These are phyloP conservation scores for Pogonomyrmex barbatus DNA, from an alignment of 1,140 invertebrate genomes.

Conservation along the genomic window DNA sequence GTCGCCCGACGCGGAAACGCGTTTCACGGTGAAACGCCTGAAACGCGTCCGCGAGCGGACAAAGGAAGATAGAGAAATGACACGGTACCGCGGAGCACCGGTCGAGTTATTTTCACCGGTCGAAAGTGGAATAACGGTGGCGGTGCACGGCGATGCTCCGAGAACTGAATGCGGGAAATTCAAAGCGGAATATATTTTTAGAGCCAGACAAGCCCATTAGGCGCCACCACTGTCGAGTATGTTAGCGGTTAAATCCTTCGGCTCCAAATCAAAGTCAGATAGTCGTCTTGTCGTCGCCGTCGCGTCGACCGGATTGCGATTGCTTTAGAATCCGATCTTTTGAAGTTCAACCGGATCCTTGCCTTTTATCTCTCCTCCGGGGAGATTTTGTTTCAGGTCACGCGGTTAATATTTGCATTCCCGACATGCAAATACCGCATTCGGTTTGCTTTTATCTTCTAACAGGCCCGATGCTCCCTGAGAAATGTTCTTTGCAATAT, in stretches of 20 bases:
- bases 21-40: slow-evolving; percentile 60
- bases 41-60: slow-evolving; percentile 54
- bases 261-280: slow-evolving; percentile 71
- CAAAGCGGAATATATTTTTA: slow-evolving; percentile 76
- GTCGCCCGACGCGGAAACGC: slow-evolving; percentile 48
- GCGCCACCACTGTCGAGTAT: slow-evolving; percentile 68
- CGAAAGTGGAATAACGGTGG: slow-evolving; percentile 74
- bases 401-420: slow-evolving; percentile 35
- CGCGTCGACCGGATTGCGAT: not conserved
- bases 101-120: slow-evolving; percentile 78
- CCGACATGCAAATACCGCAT: slow-evolving; percentile 18
- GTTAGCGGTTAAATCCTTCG: slow-evolving; percentile 73
- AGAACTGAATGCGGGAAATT: slow-evolving; percentile 68
- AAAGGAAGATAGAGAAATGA: slow-evolving; percentile 69
- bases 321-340: slow-evolving; percentile 48
- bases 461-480: not conserved
- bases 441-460: slow-evolving; percentile 37
- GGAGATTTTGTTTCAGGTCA: not conserved
- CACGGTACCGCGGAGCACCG: slow-evolving; percentile 66
- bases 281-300: slow-evolving; percentile 2
- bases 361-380: not conserved
- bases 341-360: slow-evolving; percentile 16
- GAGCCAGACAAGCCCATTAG: slow-evolving; percentile 76
- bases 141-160: not conserved
- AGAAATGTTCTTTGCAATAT: slow-evolving; percentile 3